phyloP scores from a whole-genome alignment of 2,797 vertebrate genomes.

The Lerista edwardsae region DNA sequence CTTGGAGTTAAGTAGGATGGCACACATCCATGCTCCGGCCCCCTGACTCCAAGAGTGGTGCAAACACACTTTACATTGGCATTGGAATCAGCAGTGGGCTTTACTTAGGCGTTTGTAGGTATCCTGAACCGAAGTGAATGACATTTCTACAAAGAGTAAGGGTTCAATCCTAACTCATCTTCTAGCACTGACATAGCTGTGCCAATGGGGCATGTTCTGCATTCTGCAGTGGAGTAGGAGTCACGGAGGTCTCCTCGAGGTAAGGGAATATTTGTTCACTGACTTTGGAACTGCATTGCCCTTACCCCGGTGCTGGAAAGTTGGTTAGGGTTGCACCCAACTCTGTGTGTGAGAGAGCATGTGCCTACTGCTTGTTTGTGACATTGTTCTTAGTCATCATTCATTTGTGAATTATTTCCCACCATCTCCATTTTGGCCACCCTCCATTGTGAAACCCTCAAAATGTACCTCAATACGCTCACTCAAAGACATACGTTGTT shows the following conservation, averaged over 20 bases:
- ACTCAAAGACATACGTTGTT: neutral
- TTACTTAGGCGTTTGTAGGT: neutral
- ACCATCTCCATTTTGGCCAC: neutral
- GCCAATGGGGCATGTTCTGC: too few species aligned
- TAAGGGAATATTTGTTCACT: too few species aligned
- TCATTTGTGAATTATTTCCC: conserved; percentile 15
- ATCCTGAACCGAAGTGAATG: neutral
- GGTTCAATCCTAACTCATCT: too few species aligned
- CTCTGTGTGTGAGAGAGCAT: conserved; percentile 21
- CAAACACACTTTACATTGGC: neutral
- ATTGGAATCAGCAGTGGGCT: conserved; percentile 12
- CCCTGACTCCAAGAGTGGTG: too few species aligned
- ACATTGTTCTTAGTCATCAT: neutral
- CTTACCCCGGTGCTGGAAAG: too few species aligned
- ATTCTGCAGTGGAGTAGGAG: too few species aligned
- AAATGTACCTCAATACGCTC: neutral
- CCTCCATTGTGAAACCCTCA: neutral
- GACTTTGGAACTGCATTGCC: too few species aligned
- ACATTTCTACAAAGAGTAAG: neutral
- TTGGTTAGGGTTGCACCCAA: too few species aligned
- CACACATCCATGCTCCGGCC: too few species aligned
- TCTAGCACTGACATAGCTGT: too few species aligned
- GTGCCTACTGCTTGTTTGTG: conserved; percentile 20
- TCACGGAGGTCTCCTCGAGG: too few species aligned
- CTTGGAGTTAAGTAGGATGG: too few species aligned